Conservation (phyloP, 2,113 vertebrate genomes). For the Chroicocephalus ridibundus region DNA sequence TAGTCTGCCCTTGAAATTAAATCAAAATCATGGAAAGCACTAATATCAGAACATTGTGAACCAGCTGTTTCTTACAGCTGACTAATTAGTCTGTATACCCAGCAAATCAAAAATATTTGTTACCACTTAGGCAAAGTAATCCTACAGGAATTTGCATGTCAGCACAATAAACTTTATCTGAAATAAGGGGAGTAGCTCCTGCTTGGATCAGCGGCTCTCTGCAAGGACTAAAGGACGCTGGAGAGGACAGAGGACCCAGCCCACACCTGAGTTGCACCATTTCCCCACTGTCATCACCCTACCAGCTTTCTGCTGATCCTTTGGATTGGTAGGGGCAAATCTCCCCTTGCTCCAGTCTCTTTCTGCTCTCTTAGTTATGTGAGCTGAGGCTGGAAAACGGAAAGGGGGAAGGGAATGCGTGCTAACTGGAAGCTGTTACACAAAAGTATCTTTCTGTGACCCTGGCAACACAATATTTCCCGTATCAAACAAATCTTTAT, state of each 20-base stretch:
- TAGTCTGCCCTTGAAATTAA: constrained; percentile 44
- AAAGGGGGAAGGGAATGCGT: not conserved
- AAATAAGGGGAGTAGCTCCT: not conserved
- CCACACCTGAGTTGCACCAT: not conserved
- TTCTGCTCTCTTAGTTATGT: not conserved
- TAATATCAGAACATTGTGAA: constrained; percentile 48
- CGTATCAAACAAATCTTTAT: not conserved
- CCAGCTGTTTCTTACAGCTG: constrained; percentile 67
- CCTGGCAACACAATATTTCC: not conserved
- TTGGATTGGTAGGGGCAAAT: not conserved
- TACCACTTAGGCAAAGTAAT: not conserved
- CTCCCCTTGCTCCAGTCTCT: not conserved
- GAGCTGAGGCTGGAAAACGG: not conserved
- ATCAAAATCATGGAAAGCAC: constrained; percentile 46
- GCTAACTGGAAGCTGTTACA: not conserved
- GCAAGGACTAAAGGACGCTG: not conserved
- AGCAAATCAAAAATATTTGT: constrained; percentile 65
- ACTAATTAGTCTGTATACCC: constrained; percentile 41
- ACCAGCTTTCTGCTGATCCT: not conserved
- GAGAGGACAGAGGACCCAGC: not conserved
- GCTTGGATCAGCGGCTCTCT: not conserved
- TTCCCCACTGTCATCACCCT: not conserved
- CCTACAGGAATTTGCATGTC: not conserved
- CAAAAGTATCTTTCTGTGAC: not conserved
- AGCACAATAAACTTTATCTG: not conserved